These are phyloP conservation scores for human (Homo sapiens) DNA, from an alignment of 2,113 vertebrate genomes.

Conservation along the genomic window DNA sequence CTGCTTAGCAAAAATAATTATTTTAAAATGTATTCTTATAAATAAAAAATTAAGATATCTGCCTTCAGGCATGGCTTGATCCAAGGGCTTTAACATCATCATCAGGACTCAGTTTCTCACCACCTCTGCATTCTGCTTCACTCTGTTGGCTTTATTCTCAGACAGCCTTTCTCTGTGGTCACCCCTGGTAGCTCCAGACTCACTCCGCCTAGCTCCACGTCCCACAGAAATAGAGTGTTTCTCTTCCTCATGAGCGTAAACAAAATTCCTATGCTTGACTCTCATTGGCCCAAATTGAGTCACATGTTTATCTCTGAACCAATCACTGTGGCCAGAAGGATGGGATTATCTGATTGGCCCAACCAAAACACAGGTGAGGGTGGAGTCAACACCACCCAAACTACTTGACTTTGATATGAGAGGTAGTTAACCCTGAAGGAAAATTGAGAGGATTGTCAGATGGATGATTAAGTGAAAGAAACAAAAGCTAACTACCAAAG, in stretches of 20 bases:
- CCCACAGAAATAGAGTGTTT: not conserved
- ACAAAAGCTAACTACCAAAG: not conserved
- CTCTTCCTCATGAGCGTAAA: not conserved
- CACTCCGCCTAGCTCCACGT: not conserved
- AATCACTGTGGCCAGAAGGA: not conserved
- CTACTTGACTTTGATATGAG: not conserved
- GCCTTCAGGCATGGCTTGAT: conserved; percentile 7
- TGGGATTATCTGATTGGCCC: not conserved
- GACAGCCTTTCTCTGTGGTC: not conserved
- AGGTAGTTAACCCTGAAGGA: not conserved
- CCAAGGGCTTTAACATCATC: not conserved
- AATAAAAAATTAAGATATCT: not conserved
- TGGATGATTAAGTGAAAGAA: not conserved
- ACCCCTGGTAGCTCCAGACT: not conserved
- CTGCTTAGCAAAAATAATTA: not conserved
- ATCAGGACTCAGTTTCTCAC: not conserved
- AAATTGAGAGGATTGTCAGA: not conserved
- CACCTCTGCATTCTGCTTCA: not conserved
- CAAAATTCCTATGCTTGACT: not conserved
- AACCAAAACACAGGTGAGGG: not conserved
- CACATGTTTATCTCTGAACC: not conserved
- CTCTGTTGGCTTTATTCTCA: not conserved
- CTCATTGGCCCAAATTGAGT: not conserved
- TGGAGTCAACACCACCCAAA: not conserved
- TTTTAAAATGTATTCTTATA: not conserved